A percentile compares a stretch with the other conserved stretches of the same genome.
Evolutionary conservation across 2,797 vertebrate species (phyloP).

Genomic region (Aselliscus stoliczkanus): DNA sequence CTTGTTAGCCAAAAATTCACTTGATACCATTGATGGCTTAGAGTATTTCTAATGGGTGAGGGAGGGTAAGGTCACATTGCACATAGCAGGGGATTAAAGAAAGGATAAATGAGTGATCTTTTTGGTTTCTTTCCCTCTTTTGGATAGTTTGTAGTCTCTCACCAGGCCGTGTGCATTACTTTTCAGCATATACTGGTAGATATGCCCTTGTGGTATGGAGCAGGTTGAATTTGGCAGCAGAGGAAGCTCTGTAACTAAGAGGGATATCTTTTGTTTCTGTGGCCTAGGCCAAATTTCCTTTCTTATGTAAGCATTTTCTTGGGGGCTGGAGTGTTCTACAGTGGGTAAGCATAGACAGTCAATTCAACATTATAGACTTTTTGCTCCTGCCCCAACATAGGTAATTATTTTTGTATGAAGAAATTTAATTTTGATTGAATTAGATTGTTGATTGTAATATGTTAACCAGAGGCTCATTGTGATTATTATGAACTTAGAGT

Average conservation of each 20-base stretch:
- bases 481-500: background rate
- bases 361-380: background rate
- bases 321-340: background rate
- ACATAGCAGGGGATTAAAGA: background rate
- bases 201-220: background rate
- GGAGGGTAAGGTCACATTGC: background rate
- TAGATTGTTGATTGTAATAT: background rate
- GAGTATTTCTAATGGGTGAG: background rate
- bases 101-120: background rate
- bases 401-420: constrained; percentile 27
- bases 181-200: background rate
- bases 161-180: background rate
- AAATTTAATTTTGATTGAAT: background rate
- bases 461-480: background rate
- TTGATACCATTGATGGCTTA: background rate
- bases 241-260: constrained; percentile 9
- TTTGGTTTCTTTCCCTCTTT: background rate
- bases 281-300: background rate
- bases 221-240: background rate
- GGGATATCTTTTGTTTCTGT: background rate
- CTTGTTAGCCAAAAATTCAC: background rate
- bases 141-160: background rate
- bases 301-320: background rate
- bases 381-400: background rate
- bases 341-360: background rate